Percentiles rank a stretch among this genome's conserved stretches.
Evolutionary conservation across 2,888 invertebrate species (phyloP).

Genomic region (Zygogramma bicolorata): DNA sequence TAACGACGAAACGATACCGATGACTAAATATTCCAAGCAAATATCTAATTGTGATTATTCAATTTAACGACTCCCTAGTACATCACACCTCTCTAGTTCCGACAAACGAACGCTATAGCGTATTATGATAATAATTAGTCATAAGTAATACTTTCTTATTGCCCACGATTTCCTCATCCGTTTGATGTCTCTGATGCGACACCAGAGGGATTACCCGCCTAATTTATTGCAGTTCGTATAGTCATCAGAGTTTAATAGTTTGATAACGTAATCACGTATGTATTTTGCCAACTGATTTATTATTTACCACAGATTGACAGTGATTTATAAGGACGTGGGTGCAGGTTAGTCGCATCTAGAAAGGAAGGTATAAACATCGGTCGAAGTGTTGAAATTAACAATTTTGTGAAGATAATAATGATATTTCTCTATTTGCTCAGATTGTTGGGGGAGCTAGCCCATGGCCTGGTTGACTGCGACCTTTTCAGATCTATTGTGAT

Average conservation of each 20-base stretch:
- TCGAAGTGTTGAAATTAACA: no score
- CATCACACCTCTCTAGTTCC: constrained; percentile 39
- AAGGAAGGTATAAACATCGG: no score
- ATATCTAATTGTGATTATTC: background rate
- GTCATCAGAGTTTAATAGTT: constrained; percentile 33
- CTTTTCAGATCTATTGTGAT: no score
- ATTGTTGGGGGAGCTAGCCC: no score
- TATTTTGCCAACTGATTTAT: constrained; percentile 18
- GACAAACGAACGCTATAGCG: constrained; percentile 52
- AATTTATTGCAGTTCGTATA: constrained; percentile 11
- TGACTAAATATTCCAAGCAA: no score
- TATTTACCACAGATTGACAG: background rate
- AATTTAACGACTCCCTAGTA: background rate
- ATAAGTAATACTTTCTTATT: constrained; percentile 51
- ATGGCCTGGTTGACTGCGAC: no score
- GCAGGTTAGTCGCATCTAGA: no score
- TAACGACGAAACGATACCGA: background rate
- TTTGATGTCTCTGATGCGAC: constrained; percentile 2
- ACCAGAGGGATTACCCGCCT: background rate
- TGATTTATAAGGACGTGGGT: background rate
- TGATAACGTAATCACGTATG: constrained; percentile 27
- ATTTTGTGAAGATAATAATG: no score
- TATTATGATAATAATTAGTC: constrained; percentile 50
- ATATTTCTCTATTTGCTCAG: no score
- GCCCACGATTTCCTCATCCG: constrained; percentile 45